phyloP scores from a whole-genome alignment of 2,113 vertebrate genomes.

The Andinoacara biseriatus region DNA sequence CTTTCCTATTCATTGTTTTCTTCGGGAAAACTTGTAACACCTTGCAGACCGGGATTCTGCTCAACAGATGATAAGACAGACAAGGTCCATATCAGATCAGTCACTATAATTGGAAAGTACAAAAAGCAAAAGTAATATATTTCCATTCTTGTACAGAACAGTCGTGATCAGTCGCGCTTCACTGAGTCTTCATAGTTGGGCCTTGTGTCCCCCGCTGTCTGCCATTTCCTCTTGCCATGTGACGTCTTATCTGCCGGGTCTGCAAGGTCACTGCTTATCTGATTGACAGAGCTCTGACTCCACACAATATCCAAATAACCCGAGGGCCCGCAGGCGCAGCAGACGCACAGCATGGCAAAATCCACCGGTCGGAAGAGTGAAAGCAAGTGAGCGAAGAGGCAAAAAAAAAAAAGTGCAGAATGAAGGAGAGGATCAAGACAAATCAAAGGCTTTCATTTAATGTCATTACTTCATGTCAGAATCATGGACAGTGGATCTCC shows the following conservation, averaged over 20 bases:
- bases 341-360: slow-evolving; percentile 68
- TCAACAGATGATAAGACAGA: slow-evolving; percentile 17
- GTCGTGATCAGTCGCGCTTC: slow-evolving; percentile 71
- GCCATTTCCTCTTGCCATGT: slow-evolving; percentile 73
- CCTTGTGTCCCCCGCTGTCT: slow-evolving; percentile 65
- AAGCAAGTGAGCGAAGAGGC: slow-evolving; percentile 27
- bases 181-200: slow-evolving; percentile 62
- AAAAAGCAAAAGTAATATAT: slow-evolving; percentile 37
- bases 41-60: neutral
- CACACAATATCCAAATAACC: slow-evolving; percentile 74
- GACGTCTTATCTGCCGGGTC: slow-evolving; percentile 71
- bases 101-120: slow-evolving; percentile 34
- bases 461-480: slow-evolving; percentile 55
- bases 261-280: slow-evolving; percentile 78
- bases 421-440: slow-evolving; percentile 44
- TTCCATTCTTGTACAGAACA: slow-evolving; percentile 61
- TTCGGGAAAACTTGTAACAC: slow-evolving; percentile 7
- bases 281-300: slow-evolving; percentile 78
- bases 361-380: slow-evolving; percentile 33
- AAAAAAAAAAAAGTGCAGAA: slow-evolving; percentile 32
- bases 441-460: slow-evolving; percentile 57
- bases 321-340: slow-evolving; percentile 57
- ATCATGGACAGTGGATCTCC: slow-evolving; percentile 49
- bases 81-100: slow-evolving; percentile 38
- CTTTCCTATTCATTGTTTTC: neutral